These are phyloP conservation scores for Xestia c-nigrum DNA, from an alignment of 2,888 invertebrate genomes.

Conservation along the genomic window DNA sequence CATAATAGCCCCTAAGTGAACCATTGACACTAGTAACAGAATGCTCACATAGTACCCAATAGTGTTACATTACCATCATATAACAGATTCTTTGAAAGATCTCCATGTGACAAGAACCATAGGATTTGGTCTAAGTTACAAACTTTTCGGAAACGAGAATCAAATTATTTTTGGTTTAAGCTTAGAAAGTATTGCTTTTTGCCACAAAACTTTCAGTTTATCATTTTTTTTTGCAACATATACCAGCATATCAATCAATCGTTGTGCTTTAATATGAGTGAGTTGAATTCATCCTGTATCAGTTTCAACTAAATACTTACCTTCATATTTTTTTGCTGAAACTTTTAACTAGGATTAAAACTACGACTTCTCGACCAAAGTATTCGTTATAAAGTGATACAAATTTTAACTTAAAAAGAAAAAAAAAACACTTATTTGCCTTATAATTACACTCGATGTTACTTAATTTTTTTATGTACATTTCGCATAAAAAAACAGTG, in stretches of 20 bases:
- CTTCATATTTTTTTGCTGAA: neutral
- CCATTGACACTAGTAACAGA: conserved; percentile 50
- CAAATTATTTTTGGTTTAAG: neutral
- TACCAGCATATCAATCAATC: neutral
- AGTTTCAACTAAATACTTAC: neutral
- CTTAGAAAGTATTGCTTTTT: neutral
- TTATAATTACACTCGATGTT: too few species aligned
- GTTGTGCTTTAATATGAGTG: neutral
- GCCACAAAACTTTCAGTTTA: neutral
- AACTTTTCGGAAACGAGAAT: neutral
- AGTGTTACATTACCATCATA: conserved; percentile 51
- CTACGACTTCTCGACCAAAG: neutral
- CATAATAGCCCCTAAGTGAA: conserved; percentile 49
- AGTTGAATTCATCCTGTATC: neutral
- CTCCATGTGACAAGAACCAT: conserved; percentile 32
- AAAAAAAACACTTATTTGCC: neutral
- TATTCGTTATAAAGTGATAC: neutral
- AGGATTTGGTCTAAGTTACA: conserved; percentile 43
- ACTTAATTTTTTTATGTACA: too few species aligned
- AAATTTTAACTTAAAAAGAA: neutral
- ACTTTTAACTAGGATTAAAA: neutral
- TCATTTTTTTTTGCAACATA: neutral
- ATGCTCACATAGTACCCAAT: conserved; percentile 52
- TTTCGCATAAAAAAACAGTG: neutral
- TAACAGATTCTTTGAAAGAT: conserved; percentile 59